Evolutionary conservation across 2,888 invertebrate species (phyloP), one percentile per base, ranked within the genome.

Genomic region (Agrotis exclamationis): DNA sequence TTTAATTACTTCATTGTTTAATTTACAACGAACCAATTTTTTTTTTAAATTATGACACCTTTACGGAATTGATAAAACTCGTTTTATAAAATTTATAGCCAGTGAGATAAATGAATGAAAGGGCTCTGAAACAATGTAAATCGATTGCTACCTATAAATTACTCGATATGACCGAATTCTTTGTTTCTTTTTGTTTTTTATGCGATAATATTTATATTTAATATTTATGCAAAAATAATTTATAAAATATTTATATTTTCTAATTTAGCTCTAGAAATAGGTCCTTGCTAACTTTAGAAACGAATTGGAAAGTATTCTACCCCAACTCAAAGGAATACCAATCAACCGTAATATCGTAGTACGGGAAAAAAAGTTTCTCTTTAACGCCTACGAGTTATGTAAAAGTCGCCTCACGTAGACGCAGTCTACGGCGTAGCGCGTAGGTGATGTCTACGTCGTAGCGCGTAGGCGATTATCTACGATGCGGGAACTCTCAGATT

Each of bases 361-460:
- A 58, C 57, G 18, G 39, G n/a, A n/a, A 28, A 48, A 74, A 67
- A 48, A 3, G 33, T 63, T 48, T 66, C 54, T 78, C 60, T 59
- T 56, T 20, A 58, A 57, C 66, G 63, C 60, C 63, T 58, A 75
- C 71, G 50, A 60, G 16, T 33, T 28, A 22, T n/a, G 14, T 48
- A 28, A 11, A 18, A 64, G 44, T 71, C 71, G 22, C 11, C 20
- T 57, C 60, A 74, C 69, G 73, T 71, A 77, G 76, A 24, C 57
- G 1, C 9, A 11, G 59, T 50, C 76, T 80, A 75, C 80, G 71
- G 33, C 76, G 70, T 71, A 79, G 71, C 62, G 13, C 47, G 76
- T 76, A 65, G 24, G 24, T 39, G 16, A 44, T 0, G 58, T 48
- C 76, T 76, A 70, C 76, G 76, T 39, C 75, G 75, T 76, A 74